phyloP scores from a whole-genome alignment of 2,888 invertebrate genomes.

The Ochlodes sylvanus region DNA sequence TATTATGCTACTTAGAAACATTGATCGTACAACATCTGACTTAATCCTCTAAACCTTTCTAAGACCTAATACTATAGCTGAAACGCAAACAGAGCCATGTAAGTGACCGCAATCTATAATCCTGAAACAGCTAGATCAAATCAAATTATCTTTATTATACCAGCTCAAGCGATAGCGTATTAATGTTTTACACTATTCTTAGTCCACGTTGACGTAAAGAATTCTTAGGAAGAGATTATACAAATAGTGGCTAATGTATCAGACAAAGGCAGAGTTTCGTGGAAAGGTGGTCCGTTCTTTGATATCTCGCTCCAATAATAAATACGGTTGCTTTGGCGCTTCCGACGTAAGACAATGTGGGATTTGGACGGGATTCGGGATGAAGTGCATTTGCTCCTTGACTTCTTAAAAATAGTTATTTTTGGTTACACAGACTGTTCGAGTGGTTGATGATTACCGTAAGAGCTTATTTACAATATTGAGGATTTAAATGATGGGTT shows the following conservation, averaged over 20 bases:
- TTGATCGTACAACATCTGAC: not conserved
- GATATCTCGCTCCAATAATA: constrained; percentile 61
- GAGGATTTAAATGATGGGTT: too few species aligned
- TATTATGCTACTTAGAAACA: too few species aligned
- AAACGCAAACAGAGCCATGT: not conserved
- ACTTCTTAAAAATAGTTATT: constrained; percentile 13
- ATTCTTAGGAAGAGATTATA: constrained; percentile 39
- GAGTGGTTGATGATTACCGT: not conserved
- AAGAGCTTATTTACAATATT: not conserved
- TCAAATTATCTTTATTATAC: constrained; percentile 9
- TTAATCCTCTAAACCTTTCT: not conserved
- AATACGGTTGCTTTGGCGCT: constrained; percentile 53
- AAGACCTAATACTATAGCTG: not conserved
- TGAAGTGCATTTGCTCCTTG: constrained; percentile 27
- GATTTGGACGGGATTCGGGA: constrained; percentile 14
- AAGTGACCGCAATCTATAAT: constrained; percentile 14
- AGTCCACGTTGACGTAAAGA: constrained; percentile 18
- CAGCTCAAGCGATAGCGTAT: constrained; percentile 18
- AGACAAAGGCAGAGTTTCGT: constrained; percentile 53
- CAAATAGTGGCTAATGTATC: constrained; percentile 47
- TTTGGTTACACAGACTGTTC: constrained; percentile 2
- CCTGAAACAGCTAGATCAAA: constrained; percentile 8
- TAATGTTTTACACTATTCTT: constrained; percentile 27
- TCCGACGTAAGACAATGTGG: constrained; percentile 45
- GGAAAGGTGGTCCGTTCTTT: constrained; percentile 56